Evolutionary conservation across 2,797 vertebrate genomes (phyloP), one percentile per base, ranked within the genome.

Genomic region (Rhabdophis nuchalis): DNA sequence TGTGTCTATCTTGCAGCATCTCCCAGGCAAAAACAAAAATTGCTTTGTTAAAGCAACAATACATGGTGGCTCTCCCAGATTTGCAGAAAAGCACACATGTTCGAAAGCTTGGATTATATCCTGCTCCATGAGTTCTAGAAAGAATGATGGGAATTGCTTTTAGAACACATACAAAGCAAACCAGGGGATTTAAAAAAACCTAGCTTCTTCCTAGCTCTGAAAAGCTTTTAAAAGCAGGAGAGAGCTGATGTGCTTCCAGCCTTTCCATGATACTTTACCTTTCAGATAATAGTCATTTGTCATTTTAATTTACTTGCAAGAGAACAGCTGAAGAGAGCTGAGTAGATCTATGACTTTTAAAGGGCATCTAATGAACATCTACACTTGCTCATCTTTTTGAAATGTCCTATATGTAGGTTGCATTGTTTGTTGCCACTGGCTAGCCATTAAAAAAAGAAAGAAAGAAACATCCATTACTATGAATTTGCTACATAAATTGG

Each of bases 241-340:
- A 3, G 93, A 95, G 58, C 91, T 93, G 93, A 93, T 57, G 29
- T 91, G 85, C 94, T 95, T 95, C 93, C 93, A 90, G 60, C 0
- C 1, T 93, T 91, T 91, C 91, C 91, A 87, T 41, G 87, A 92
- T 77, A 95, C 92, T 96, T 82, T 94, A 85, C 90, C 77, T 96
- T 95, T 93, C 85, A 96, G 93, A 95, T 91, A 96, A 95, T 95
- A 96, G 95, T 95, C 93, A 92, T 96, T 96, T 94, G 92, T 97
- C 95, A 96, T 96, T 95, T 96, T 93, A 85, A 91, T 96, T 97
- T 96, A 90, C 92, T 96, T 86, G 61, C 95, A 93, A 92, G 91
- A 92, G 95, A 95, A 60, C 41, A 88, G 23, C 94, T 96, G 90
- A 95, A 93, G 95, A 95, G 95, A 94, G 86, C 94, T 94, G 94